Evolutionary conservation across 1,140 invertebrate genomes (phyloP).

Genomic region (Kradibia gibbosae): DNA sequence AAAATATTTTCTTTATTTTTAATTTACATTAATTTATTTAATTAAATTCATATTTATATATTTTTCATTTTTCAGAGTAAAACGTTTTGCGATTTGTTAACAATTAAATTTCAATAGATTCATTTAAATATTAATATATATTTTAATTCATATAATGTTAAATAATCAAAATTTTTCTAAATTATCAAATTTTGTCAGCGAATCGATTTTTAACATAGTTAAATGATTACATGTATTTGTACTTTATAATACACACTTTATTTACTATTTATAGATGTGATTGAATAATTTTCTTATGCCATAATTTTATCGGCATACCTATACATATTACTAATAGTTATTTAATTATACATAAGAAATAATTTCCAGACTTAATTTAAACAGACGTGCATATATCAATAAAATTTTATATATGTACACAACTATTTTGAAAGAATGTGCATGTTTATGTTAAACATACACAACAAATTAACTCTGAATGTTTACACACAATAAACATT

Average conservation of each 20-base stretch:
- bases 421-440: constrained; percentile 32
- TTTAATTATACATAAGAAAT: neutral
- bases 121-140: too few species aligned
- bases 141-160: too few species aligned
- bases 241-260: neutral
- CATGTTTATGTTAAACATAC: constrained; percentile 35
- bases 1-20: too few species aligned
- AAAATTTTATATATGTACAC: neutral
- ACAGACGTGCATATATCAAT: neutral
- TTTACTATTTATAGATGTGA: neutral
- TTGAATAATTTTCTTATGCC: neutral
- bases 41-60: too few species aligned
- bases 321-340: constrained; percentile 25
- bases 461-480: constrained; percentile 16
- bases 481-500: neutral
- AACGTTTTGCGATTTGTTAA: too few species aligned
- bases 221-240: neutral
- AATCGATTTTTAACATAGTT: neutral
- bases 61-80: too few species aligned
- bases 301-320: neutral
- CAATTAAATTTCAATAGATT: too few species aligned
- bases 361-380: neutral
- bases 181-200: neutral
- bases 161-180: neutral
- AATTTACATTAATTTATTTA: too few species aligned